A percentile compares a stretch with the other conserved stretches of the same genome.
Conservation (phyloP, 1,140 invertebrate genomes). For the Steinernema feltiae region DNA sequence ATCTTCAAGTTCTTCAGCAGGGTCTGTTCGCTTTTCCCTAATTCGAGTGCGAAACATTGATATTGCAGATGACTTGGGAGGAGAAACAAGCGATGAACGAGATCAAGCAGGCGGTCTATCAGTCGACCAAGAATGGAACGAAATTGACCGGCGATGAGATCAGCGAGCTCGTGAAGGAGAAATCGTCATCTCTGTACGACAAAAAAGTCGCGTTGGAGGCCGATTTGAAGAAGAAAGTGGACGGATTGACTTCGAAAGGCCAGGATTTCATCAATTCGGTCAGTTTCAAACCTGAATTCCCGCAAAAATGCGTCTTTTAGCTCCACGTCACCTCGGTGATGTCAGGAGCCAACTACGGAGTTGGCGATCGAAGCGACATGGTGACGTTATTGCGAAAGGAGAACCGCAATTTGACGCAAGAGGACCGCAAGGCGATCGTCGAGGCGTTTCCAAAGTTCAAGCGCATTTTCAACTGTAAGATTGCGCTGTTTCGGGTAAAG, state of each 20-base stretch:
- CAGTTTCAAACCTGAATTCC: not conserved
- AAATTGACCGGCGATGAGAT: not conserved
- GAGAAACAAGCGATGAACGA: not conserved
- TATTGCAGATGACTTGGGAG: not conserved
- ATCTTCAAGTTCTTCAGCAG: slow-evolving; percentile 2
- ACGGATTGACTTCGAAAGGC: not conserved
- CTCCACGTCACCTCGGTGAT: not conserved
- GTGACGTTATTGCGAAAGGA: not conserved
- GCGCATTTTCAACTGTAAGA: not conserved
- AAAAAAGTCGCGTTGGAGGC: not conserved
- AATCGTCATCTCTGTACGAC: not conserved
- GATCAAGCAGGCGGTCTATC: slow-evolving; percentile 2
- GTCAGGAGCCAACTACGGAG: not conserved
- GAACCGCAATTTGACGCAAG: not conserved
- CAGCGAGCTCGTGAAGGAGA: not conserved
- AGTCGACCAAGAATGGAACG: not conserved
- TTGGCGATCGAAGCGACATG: not conserved
- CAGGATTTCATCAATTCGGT: not conserved
- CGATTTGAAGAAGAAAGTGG: not conserved
- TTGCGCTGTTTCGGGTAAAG: no score
- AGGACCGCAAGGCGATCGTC: not conserved
- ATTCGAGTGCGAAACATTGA: not conserved
- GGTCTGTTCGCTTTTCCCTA: not conserved
- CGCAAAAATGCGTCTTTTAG: not conserved
- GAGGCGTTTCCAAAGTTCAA: not conserved